These are phyloP conservation scores for Ricordea florida DNA, from an alignment of 92 coral and sea anemone species.

Conservation along the genomic window DNA sequence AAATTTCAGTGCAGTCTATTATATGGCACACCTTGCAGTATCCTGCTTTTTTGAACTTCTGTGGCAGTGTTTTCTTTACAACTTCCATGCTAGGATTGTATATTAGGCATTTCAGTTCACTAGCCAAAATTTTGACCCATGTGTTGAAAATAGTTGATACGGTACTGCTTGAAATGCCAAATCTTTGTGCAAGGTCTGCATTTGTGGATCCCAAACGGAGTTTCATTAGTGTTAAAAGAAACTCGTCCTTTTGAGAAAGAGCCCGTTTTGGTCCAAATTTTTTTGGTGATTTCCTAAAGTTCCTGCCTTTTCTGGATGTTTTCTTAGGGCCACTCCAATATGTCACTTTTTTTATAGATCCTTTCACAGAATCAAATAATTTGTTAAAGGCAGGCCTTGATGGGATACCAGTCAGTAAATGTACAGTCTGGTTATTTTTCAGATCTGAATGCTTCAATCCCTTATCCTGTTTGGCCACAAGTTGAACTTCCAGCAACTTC, in stretches of 20 bases:
- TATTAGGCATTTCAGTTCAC: conserved; percentile 44
- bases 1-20: conserved; percentile 67
- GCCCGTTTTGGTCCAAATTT: conserved; percentile 46
- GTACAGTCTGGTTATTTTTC: conserved; percentile 33
- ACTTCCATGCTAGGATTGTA: conserved; percentile 53
- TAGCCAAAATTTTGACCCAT: conserved; percentile 66
- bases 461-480: conserved; percentile 38
- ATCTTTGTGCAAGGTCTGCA: conserved; percentile 57
- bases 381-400: conserved; percentile 50
- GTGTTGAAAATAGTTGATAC: conserved; percentile 55
- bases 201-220: conserved; percentile 38
- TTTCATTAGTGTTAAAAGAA: conserved; percentile 31
- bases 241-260: conserved; percentile 47
- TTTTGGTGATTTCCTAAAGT: conserved; percentile 30
- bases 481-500: conserved; percentile 36
- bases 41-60: conserved; percentile 46
- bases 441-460: conserved; percentile 38
- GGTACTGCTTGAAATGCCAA: conserved; percentile 38
- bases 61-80: conserved; percentile 44
- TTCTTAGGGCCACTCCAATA: conserved; percentile 66
- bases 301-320: conserved; percentile 32
- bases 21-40: conserved; percentile 43
- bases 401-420: conserved; percentile 56
- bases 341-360: conserved; percentile 39
- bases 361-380: conserved; percentile 28